Percentiles rank a stretch among this genome's conserved stretches.
These are phyloP conservation scores for Toxonevra muliebris DNA, from an alignment of 2,888 invertebrate species.

Conservation along the genomic window DNA sequence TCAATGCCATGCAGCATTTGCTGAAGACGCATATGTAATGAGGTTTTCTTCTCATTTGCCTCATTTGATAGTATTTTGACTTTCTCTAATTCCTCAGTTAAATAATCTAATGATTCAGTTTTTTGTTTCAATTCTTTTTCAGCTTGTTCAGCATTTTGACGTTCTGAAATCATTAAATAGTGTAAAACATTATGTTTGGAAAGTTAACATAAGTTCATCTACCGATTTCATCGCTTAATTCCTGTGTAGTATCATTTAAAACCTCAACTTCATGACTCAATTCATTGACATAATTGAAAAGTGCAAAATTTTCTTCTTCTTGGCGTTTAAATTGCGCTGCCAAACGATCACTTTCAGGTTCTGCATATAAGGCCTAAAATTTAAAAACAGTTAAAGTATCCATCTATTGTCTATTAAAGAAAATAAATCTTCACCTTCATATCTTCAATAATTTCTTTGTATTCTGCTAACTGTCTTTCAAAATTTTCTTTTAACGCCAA, in stretches of 20 bases:
- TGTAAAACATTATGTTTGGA: background rate
- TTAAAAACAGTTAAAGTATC: background rate
- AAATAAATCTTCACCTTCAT: constrained; percentile 69
- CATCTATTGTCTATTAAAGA: background rate
- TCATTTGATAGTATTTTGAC: constrained; percentile 52
- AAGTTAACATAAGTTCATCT: background rate
- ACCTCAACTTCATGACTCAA: constrained; percentile 84
- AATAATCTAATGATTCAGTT: constrained; percentile 60
- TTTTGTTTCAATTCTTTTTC: constrained; percentile 58
- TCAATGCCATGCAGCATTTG: constrained; percentile 67
- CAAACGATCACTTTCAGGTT: constrained; percentile 74
- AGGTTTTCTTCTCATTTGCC: constrained; percentile 54
- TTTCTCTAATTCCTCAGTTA: constrained; percentile 49
- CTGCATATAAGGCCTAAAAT: constrained; percentile 65
- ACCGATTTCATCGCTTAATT: constrained; percentile 74
- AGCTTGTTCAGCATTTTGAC: constrained; percentile 57
- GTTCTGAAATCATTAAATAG: constrained; percentile 44
- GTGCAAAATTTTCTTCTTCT: constrained; percentile 90
- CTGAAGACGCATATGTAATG: constrained; percentile 50
- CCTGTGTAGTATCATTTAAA: constrained; percentile 74
- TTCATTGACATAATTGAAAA: constrained; percentile 91
- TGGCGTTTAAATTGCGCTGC: constrained; percentile 81
- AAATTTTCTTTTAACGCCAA: constrained; percentile 74
- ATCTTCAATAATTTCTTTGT: constrained; percentile 78
- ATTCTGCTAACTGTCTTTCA: constrained; percentile 76